phyloP scores from a whole-genome alignment of 1,140 invertebrate genomes.

The Sycophaga agraensis region DNA sequence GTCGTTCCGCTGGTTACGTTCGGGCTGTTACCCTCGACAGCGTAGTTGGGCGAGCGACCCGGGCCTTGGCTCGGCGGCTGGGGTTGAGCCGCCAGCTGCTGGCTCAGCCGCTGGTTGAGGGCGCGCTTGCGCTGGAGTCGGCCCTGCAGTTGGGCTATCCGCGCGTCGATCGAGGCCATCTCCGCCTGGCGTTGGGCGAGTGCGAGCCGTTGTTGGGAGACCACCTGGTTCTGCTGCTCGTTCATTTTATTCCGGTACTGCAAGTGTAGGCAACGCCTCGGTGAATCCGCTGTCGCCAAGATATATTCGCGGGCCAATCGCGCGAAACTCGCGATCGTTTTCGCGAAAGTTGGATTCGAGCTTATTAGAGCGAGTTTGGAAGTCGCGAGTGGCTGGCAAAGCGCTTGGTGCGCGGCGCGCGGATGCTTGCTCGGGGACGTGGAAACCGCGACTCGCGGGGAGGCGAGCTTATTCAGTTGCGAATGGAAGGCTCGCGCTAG shows the following conservation, averaged over 20 bases:
- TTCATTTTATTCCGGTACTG: slow-evolving; percentile 95
- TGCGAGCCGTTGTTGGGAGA: slow-evolving; percentile 83
- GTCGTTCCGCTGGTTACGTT: slow-evolving; percentile 4
- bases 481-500: neutral
- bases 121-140: slow-evolving; percentile 84
- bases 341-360: no score
- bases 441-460: neutral
- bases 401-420: no score
- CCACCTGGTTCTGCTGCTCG: slow-evolving; percentile 86
- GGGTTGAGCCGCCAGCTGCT: slow-evolving; percentile 62
- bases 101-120: slow-evolving; percentile 81
- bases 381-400: no score
- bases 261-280: slow-evolving; percentile 29
- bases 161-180: slow-evolving; percentile 85
- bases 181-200: slow-evolving; percentile 85
- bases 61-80: neutral
- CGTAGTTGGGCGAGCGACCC: no score
- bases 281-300: no score
- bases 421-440: no score
- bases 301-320: no score
- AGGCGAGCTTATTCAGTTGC: neutral
- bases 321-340: no score
- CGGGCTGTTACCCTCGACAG: neutral
- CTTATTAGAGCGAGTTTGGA: no score
- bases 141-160: slow-evolving; percentile 91